Conservation (phyloP, 2,113 vertebrate species). For the Sinocyclocheilus maitianheensis region DNA sequence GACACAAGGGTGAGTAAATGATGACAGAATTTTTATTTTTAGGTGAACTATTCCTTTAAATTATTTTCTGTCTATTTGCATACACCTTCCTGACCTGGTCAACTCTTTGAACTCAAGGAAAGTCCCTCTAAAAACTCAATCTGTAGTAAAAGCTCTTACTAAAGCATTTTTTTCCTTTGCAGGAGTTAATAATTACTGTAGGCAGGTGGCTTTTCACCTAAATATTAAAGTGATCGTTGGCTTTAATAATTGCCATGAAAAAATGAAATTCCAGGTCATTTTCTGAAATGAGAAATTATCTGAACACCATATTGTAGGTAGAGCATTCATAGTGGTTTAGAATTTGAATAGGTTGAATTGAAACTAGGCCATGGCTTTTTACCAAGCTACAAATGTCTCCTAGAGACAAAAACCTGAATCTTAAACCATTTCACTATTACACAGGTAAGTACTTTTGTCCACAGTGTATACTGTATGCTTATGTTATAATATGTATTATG, state of each 20-base stretch:
- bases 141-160: conserved; percentile 6
- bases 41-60: not conserved
- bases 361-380: conserved; percentile 7
- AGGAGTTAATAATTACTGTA: conserved; percentile 7
- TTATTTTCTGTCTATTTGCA: not conserved
- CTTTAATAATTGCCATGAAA: not conserved
- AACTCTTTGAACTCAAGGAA: not conserved
- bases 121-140: conserved; percentile 7
- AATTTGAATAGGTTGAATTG: conserved; percentile 3
- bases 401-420: not conserved
- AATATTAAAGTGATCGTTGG: not conserved
- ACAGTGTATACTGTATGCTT: not conserved
- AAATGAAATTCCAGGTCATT: not conserved
- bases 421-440: not conserved
- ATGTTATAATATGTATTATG: not conserved
- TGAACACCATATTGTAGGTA: not conserved
- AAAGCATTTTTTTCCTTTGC: not conserved
- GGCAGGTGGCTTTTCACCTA: not conserved
- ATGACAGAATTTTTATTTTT: not conserved
- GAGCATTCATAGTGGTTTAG: not conserved
- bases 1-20: not conserved
- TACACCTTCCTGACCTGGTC: not conserved
- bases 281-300: not conserved
- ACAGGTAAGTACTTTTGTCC: not conserved
- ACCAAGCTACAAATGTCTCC: conserved; percentile 5